phyloP scores from a whole-genome alignment of 2,888 invertebrate species.

The Tipula helvola region DNA sequence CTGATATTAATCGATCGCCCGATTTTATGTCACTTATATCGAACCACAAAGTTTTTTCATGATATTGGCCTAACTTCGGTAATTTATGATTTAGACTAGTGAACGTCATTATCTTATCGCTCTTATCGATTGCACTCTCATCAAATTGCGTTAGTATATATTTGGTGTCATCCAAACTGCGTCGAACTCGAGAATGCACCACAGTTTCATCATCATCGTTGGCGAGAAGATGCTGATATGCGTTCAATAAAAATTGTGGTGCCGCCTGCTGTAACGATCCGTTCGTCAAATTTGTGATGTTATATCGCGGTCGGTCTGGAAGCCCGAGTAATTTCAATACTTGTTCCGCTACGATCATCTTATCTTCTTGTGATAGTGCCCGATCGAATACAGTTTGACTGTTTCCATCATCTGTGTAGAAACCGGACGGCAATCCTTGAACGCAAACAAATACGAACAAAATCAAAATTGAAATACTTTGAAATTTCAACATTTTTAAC shows the following conservation, averaged over 20 bases:
- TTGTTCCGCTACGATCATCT: constrained; percentile 74
- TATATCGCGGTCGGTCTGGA: constrained; percentile 54
- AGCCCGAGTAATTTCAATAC: constrained; percentile 79
- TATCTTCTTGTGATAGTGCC: constrained; percentile 58
- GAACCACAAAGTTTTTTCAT: constrained; percentile 83
- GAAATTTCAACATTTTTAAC: not conserved
- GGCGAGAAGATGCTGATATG: constrained; percentile 63
- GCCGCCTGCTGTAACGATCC: constrained; percentile 49
- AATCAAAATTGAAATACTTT: not conserved
- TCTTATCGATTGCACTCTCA: constrained; percentile 73
- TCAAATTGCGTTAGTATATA: constrained; percentile 63
- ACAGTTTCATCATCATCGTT: constrained; percentile 38
- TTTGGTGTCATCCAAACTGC: constrained; percentile 47
- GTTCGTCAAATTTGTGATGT: not conserved
- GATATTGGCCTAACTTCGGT: constrained; percentile 65
- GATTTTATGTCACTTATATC: constrained; percentile 77
- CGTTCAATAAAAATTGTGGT: constrained; percentile 76
- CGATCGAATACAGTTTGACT: constrained; percentile 76
- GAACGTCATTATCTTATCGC: constrained; percentile 92
- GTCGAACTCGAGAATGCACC: constrained; percentile 42
- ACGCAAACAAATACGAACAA: not conserved
- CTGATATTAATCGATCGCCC: constrained; percentile 66
- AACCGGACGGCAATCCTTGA: constrained; percentile 47
- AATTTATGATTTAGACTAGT: constrained; percentile 73
- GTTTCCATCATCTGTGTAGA: constrained; percentile 77